Evolutionary conservation across 2,888 invertebrate genomes (phyloP).

Genomic region (Lypha dubia): DNA sequence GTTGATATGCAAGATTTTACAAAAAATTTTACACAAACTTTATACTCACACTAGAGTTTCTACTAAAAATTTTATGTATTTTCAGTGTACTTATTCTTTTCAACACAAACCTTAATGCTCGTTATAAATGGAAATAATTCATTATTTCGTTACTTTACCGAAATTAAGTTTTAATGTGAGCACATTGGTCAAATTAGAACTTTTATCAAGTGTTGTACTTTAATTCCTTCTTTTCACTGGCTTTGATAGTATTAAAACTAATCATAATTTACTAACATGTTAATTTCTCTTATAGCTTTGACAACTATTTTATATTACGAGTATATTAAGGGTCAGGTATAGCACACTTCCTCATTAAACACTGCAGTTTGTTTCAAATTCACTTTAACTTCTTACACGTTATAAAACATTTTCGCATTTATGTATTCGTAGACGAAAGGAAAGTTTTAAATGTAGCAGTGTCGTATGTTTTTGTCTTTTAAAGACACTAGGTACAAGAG

Average conservation of each 20-base stretch:
- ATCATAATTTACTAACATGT: no score
- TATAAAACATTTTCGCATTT: background rate
- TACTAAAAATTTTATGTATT: no score
- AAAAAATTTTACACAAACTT: no score
- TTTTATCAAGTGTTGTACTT: background rate
- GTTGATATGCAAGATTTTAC: no score
- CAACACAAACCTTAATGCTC: no score
- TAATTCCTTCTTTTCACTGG: background rate
- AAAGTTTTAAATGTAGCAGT: background rate
- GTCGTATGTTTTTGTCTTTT: background rate
- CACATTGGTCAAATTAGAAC: background rate
- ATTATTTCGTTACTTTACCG: no score
- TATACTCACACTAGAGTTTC: no score
- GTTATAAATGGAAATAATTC: no score
- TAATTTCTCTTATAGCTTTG: background rate
- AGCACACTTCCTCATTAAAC: background rate
- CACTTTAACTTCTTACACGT: background rate
- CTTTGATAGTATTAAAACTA: no score
- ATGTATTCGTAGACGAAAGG: background rate
- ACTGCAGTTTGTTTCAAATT: background rate
- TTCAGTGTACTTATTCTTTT: no score
- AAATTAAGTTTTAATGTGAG: no score
- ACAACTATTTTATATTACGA: background rate
- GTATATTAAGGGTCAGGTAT: background rate
- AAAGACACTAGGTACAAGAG: background rate